phyloP scores from a whole-genome alignment of 2,888 invertebrate genomes.

The Teleogryllus oceanicus region DNA sequence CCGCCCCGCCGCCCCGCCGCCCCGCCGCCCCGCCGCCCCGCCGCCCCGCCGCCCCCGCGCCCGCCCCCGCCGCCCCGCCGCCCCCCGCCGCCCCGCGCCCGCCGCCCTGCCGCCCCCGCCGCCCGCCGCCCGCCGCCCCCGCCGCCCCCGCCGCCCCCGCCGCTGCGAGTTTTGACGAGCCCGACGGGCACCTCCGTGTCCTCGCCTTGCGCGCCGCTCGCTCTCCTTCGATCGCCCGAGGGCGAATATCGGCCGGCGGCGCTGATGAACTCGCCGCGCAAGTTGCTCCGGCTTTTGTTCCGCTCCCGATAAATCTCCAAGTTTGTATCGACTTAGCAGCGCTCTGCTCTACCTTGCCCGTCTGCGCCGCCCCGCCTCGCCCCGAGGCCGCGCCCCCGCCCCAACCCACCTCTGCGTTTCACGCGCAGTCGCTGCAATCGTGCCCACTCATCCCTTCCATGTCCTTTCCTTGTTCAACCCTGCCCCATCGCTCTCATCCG shows the following conservation, averaged over 20 bases:
- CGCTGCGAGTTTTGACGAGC: neutral
- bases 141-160: neutral
- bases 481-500: too few relatives aligned
- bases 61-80: neutral
- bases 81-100: neutral
- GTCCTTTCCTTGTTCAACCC: too few relatives aligned
- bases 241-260: neutral
- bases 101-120: neutral
- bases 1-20: too few relatives aligned
- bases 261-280: neutral
- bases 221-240: neutral
- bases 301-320: neutral
- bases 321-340: slow-evolving; percentile 1
- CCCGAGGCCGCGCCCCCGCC: too few relatives aligned
- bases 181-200: neutral
- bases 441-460: too few relatives aligned
- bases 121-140: neutral
- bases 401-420: too few relatives aligned
- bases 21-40: neutral
- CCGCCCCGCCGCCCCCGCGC: neutral
- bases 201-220: neutral
- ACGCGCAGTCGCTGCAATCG: too few relatives aligned
- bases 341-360: neutral
- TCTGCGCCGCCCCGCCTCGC: neutral
- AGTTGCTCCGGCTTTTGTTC: slow-evolving; percentile 1